A percentile compares a stretch with the other conserved stretches of the same genome.
phyloP scores from a whole-genome alignment of 2,888 invertebrate species.

The Drepanosiphum platanoidis region DNA sequence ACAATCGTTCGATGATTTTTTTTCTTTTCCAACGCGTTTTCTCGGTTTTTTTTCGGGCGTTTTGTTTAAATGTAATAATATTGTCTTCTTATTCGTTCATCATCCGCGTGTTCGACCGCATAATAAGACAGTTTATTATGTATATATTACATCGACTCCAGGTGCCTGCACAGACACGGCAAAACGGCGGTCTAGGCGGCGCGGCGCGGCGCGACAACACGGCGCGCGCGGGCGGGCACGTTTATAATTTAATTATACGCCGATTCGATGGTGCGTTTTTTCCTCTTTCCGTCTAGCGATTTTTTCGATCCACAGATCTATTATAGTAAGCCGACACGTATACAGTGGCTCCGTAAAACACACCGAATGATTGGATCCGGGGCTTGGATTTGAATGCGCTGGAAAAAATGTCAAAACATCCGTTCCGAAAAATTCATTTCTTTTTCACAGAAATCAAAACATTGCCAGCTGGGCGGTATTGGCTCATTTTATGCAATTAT shows the following conservation, averaged over 20 bases:
- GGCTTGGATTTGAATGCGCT: too few relatives aligned
- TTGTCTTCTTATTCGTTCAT: neutral
- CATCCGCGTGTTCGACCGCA: neutral
- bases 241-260: constrained; percentile 6
- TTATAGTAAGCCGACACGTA: too few relatives aligned
- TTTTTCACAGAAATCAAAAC: too few relatives aligned
- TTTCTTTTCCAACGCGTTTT: neutral
- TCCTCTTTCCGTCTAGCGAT: neutral
- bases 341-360: neutral
- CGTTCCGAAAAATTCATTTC: too few relatives aligned
- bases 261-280: neutral
- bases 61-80: neutral
- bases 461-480: too few relatives aligned
- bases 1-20: neutral
- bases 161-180: neutral
- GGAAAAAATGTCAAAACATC: too few relatives aligned
- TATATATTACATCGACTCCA: too few relatives aligned
- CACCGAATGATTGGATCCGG: too few relatives aligned
- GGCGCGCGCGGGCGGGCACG: neutral
- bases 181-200: neutral
- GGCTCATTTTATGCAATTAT: too few relatives aligned
- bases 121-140: neutral
- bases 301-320: neutral
- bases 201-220: neutral
- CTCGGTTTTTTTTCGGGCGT: neutral